These are phyloP conservation scores for Parnassius glacialis DNA, from an alignment of 2,888 invertebrate genomes.

Conservation along the genomic window DNA sequence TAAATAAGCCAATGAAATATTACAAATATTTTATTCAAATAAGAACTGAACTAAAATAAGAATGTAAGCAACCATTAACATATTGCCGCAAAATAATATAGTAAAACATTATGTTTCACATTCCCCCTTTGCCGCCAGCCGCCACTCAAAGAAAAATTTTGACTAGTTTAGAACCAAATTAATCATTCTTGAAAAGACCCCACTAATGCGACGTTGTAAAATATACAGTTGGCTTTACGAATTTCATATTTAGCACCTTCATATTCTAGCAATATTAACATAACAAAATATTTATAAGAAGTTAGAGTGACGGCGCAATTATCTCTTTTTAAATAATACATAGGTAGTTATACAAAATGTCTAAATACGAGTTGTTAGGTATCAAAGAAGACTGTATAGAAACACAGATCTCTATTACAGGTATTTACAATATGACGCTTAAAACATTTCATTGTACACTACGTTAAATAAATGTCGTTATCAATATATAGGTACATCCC, in stretches of 20 bases:
- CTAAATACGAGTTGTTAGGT: conserved; percentile 61
- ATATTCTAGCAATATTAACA: conserved; percentile 38
- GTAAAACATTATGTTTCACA: conserved; percentile 41
- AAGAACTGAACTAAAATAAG: conserved; percentile 71
- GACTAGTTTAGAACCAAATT: conserved; percentile 65
- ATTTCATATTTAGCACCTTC: conserved; percentile 60
- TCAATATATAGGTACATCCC: conserved; percentile 30
- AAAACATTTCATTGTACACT: conserved; percentile 57
- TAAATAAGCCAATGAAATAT: conserved; percentile 58
- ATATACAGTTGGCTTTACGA: conserved; percentile 33
- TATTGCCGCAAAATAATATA: conserved; percentile 45
- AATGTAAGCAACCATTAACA: conserved; percentile 66
- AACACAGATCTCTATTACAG: conserved; percentile 64
- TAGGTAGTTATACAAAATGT: conserved; percentile 66
- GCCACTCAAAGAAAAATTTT: conserved; percentile 66
- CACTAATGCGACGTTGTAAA: conserved; percentile 32
- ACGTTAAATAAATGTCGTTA: conserved; percentile 40
- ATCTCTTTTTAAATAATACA: conserved; percentile 26
- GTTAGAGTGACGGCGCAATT: conserved; percentile 42
- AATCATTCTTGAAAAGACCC: conserved; percentile 31
- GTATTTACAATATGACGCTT: conserved; percentile 75
- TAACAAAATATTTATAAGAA: conserved; percentile 34
- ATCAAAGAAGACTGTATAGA: conserved; percentile 70
- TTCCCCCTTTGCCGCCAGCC: conserved; percentile 53
- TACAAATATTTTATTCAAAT: conserved; percentile 78